Conservation (phyloP, 2,113 vertebrate genomes). For the Pangasianodon gigas region DNA sequence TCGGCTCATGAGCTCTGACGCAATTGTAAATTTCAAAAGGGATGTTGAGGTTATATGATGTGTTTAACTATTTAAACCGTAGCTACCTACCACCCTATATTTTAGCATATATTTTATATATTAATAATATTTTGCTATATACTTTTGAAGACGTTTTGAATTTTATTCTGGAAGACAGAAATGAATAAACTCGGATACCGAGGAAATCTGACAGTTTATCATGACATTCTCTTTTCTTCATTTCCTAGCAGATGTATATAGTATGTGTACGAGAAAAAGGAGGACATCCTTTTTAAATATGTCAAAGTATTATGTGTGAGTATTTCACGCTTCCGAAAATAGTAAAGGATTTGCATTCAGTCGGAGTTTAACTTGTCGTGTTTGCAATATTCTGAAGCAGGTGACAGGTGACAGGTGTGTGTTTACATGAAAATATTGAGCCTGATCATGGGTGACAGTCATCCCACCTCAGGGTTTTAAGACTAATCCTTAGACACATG, state of each 20-base stretch:
- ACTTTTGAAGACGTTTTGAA: not conserved
- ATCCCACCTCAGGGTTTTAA: slow-evolving; percentile 31
- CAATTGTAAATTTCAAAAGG: not conserved
- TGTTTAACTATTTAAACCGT: not conserved
- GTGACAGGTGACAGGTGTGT: slow-evolving; percentile 25
- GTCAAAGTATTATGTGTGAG: slow-evolving; percentile 16
- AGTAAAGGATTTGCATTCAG: slow-evolving; percentile 29
- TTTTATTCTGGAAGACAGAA: not conserved
- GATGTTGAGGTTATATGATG: not conserved
- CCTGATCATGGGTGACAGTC: slow-evolving; percentile 23
- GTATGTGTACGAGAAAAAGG: not conserved
- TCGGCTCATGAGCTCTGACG: not conserved
- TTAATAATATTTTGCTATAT: not conserved
- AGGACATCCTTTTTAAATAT: slow-evolving; percentile 27
- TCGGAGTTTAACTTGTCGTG: not conserved
- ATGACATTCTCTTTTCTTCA: not conserved
- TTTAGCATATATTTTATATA: not conserved
- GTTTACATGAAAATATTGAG: slow-evolving; percentile 32
- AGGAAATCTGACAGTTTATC: not conserved
- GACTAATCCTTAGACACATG: slow-evolving; percentile 19
- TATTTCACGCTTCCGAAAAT: slow-evolving; percentile 26
- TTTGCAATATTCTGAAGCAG: slow-evolving; percentile 10
- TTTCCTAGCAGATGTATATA: not conserved
- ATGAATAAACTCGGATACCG: not conserved
- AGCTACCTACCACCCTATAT: not conserved